Percentiles rank a stretch among this genome's conserved stretches.
These are phyloP conservation scores for Aegithalos caudatus DNA, from an alignment of 2,113 vertebrate species.

Conservation along the genomic window DNA sequence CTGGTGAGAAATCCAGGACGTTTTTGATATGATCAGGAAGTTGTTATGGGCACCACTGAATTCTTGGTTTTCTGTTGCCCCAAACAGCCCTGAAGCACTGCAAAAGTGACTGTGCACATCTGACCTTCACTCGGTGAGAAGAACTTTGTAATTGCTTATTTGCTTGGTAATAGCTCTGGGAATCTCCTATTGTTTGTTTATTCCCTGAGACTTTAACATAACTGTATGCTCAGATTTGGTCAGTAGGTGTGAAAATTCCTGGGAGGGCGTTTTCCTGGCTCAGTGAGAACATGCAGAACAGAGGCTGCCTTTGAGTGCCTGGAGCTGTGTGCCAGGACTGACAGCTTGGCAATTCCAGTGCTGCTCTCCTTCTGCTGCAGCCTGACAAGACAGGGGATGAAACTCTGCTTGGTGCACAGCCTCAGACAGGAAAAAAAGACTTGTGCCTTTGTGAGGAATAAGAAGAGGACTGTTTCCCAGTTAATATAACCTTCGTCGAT, in stretches of 20 bases:
- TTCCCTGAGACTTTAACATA: not conserved
- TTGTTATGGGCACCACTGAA: not conserved
- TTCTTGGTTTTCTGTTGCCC: not conserved
- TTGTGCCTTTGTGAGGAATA: not conserved
- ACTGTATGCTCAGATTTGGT: conserved; percentile 5
- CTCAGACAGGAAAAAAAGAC: not conserved
- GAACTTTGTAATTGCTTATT: conserved; percentile 20
- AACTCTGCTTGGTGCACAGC: not conserved
- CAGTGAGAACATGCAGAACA: not conserved
- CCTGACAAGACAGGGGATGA: not conserved
- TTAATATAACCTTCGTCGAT: not conserved
- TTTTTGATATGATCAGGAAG: not conserved
- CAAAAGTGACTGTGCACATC: not conserved
- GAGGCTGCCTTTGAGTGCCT: not conserved
- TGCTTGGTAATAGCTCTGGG: conserved; percentile 18
- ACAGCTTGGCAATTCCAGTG: not conserved
- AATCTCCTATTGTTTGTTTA: conserved; percentile 55
- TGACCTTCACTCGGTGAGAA: not conserved
- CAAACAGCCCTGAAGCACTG: not conserved
- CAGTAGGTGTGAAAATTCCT: conserved; percentile 49
- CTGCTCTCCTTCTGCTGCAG: not conserved
- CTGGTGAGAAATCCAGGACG: not conserved
- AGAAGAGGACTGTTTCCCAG: not conserved
- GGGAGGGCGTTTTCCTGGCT: not conserved
- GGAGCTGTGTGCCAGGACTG: not conserved